Evolutionary conservation across 2,888 invertebrate species (phyloP).

Genomic region (Callimorpha dominula): DNA sequence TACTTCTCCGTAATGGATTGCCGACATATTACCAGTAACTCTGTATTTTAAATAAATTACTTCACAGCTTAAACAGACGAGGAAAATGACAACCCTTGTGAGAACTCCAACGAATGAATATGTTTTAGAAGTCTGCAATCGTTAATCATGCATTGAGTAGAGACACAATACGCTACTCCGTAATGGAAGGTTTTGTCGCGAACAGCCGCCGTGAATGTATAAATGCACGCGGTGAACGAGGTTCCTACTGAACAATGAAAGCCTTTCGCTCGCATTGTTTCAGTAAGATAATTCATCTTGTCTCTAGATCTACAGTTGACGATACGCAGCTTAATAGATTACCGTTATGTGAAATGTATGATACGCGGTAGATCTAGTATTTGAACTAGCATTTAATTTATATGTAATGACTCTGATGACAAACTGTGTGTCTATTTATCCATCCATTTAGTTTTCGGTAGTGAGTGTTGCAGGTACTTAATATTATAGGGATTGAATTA

Average conservation of each 20-base stretch:
- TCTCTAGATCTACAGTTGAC: conserved; percentile 36
- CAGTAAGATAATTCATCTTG: conserved; percentile 66
- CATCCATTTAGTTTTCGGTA: too few species aligned
- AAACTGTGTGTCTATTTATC: background rate
- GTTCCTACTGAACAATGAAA: conserved; percentile 60
- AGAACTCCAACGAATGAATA: conserved; percentile 79
- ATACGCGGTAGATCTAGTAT: background rate
- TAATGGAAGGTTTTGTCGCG: conserved; percentile 80
- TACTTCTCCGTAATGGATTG: too few species aligned
- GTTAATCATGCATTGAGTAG: conserved; percentile 84
- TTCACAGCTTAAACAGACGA: too few species aligned
- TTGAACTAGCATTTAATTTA: background rate
- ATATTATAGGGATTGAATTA: too few species aligned
- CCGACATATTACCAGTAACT: too few species aligned
- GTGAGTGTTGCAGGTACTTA: too few species aligned
- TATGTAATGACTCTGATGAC: background rate
- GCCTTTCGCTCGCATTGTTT: conserved; percentile 62
- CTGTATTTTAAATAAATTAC: background rate
- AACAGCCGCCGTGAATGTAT: conserved; percentile 62
- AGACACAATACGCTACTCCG: conserved; percentile 69
- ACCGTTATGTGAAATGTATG: conserved; percentile 24
- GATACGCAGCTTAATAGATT: conserved; percentile 45
- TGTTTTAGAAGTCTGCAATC: conserved; percentile 74
- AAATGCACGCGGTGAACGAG: conserved; percentile 59
- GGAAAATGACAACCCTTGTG: conserved; percentile 30